These are phyloP conservation scores for Monarcha castaneiventris DNA, from an alignment of 2,113 vertebrate species.

Conservation along the genomic window DNA sequence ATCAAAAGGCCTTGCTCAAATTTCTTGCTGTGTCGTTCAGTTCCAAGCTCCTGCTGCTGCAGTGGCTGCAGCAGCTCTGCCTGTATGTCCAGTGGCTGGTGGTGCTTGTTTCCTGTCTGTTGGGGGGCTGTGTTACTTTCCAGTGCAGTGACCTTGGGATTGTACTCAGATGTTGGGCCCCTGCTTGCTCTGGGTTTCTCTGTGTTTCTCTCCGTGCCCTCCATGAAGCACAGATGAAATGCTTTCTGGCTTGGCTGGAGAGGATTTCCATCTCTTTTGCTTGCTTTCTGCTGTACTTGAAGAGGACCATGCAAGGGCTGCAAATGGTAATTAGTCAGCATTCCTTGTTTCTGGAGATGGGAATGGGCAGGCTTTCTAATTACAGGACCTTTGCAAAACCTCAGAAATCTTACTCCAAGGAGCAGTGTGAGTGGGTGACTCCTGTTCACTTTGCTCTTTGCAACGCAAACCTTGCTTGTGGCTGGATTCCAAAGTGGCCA, in stretches of 20 bases:
- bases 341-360: neutral
- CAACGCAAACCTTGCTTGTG: neutral
- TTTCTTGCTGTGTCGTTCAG: neutral
- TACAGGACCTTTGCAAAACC: neutral
- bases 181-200: neutral
- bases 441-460: neutral
- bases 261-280: neutral
- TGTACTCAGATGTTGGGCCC: neutral
- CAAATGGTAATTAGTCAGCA: neutral
- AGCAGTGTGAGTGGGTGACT: neutral
- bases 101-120: neutral
- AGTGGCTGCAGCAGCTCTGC: neutral
- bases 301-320: neutral
- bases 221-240: neutral
- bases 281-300: neutral
- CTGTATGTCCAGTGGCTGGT: neutral
- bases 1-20: neutral
- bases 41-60: neutral
- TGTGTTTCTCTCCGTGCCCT: neutral
- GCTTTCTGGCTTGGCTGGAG: neutral
- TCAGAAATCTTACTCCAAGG: neutral
- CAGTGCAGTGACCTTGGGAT: neutral
- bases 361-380: neutral
- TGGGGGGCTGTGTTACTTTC: fast-evolving
- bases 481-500: neutral